Conservation (phyloP, 2,888 invertebrate species). For the Sturmia bella region DNA sequence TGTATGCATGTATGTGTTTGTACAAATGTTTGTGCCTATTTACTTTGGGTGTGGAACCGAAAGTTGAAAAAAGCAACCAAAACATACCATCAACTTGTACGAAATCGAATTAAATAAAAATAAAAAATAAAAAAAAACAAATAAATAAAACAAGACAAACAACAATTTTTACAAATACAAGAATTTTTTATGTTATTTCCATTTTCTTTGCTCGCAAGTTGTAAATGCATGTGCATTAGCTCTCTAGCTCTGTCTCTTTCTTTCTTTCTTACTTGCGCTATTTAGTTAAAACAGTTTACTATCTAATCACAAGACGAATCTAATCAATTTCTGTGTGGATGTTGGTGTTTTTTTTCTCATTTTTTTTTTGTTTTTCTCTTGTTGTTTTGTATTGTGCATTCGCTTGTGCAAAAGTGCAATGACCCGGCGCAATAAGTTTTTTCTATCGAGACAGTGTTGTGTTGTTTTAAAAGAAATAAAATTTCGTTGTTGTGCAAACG, state of each 20-base stretch:
- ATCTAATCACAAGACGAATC: constrained; percentile 64
- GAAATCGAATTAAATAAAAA: constrained; percentile 29
- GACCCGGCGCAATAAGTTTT: constrained; percentile 66
- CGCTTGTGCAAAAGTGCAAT: constrained; percentile 69
- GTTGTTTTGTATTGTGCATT: constrained; percentile 52
- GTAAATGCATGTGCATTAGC: constrained; percentile 11
- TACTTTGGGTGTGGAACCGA: constrained; percentile 57
- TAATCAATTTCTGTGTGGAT: constrained; percentile 48
- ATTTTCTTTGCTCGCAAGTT: constrained; percentile 26
- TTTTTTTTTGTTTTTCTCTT: constrained; percentile 5
- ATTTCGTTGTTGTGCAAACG: constrained; percentile 28
- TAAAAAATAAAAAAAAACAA: neutral
- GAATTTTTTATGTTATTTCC: neutral
- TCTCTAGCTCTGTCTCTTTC: neutral
- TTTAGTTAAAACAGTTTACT: constrained; percentile 52
- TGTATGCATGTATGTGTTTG: neutral
- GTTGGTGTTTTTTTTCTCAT: constrained; percentile 27
- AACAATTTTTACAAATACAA: constrained; percentile 9
- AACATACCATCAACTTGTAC: neutral
- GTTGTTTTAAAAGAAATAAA: constrained; percentile 20
- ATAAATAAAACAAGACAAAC: constrained; percentile 27
- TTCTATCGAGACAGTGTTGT: constrained; percentile 49
- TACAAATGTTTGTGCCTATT: constrained; percentile 22
- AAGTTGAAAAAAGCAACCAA: constrained; percentile 24
- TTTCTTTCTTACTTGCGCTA: neutral